Percentiles rank a stretch among this genome's conserved stretches.
Evolutionary conservation across 2,888 invertebrate species (phyloP).

Genomic region (Leptura quadrifasciata): DNA sequence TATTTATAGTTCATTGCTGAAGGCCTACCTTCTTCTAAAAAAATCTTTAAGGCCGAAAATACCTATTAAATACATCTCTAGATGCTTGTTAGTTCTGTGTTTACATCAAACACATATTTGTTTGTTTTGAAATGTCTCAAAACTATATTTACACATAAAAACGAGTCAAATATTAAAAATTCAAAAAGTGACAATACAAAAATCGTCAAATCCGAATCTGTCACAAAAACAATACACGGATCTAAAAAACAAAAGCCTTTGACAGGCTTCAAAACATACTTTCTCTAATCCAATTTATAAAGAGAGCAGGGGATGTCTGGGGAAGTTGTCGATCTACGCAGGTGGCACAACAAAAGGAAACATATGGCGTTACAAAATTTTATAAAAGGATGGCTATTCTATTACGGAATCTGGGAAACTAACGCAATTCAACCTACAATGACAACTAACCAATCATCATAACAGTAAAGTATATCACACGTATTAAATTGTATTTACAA

Average conservation of each 20-base stretch:
- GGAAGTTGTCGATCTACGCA: too few relatives aligned
- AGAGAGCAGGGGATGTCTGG: neutral
- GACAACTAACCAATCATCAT: neutral
- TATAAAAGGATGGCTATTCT: neutral
- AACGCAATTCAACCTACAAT: neutral
- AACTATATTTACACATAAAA: neutral
- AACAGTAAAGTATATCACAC: constrained; percentile 32
- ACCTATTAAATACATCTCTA: neutral
- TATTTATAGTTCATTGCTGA: too few relatives aligned
- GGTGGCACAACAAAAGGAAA: too few relatives aligned
- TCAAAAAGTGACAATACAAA: neutral
- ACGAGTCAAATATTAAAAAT: neutral
- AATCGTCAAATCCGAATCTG: neutral
- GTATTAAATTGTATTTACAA: constrained; percentile 18
- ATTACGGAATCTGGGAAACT: neutral
- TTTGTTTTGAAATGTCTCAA: neutral
- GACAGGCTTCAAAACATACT: too few relatives aligned
- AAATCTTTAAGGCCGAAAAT: too few relatives aligned
- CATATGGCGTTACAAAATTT: neutral
- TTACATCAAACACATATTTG: neutral
- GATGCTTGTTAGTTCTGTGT: neutral
- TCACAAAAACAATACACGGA: neutral
- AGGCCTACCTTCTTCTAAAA: too few relatives aligned
- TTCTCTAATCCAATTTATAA: neutral
- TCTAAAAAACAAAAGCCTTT: too few relatives aligned